Conservation (phyloP, 2,888 invertebrate genomes). For the Drosophila subquinaria region DNA sequence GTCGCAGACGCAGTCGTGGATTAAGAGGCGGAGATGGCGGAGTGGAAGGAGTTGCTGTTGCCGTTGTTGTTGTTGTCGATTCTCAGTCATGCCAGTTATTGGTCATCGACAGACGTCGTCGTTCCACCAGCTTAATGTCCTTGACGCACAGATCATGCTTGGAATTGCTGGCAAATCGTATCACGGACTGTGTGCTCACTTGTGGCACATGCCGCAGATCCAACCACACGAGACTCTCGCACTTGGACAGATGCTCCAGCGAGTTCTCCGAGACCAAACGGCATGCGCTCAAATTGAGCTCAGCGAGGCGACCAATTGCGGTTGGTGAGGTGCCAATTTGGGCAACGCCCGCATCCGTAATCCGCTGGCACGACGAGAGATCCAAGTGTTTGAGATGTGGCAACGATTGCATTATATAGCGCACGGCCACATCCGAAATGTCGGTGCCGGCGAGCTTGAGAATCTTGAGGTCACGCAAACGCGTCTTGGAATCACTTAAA, state of each 20-base stretch:
- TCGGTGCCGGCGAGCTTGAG: conserved; percentile 94
- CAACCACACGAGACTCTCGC: conserved; percentile 90
- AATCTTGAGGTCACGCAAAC: conserved; percentile 91
- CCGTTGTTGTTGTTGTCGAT: neutral
- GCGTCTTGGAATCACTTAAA: conserved; percentile 90
- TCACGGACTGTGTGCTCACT: conserved; percentile 92
- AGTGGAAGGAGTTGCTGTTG: neutral
- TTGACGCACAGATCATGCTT: conserved; percentile 92
- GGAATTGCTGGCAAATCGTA: conserved; percentile 93
- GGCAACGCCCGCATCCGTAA: conserved; percentile 96
- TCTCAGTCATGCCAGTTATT: conserved; percentile 66
- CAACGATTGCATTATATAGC: conserved; percentile 91
- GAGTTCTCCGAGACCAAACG: conserved; percentile 93
- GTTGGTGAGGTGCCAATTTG: conserved; percentile 92
- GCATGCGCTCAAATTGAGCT: conserved; percentile 93
- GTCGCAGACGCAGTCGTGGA: neutral
- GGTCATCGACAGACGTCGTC: conserved; percentile 57
- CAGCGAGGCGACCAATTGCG: conserved; percentile 88
- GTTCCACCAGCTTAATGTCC: conserved; percentile 91
- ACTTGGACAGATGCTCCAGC: conserved; percentile 92
- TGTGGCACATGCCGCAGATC: conserved; percentile 93
- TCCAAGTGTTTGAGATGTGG: conserved; percentile 91
- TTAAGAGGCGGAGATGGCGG: neutral
- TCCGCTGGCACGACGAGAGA: conserved; percentile 93
- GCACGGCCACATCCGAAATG: conserved; percentile 91